Evolutionary conservation across 2,113 vertebrate genomes (phyloP).

Genomic region (Regulus satrapa): DNA sequence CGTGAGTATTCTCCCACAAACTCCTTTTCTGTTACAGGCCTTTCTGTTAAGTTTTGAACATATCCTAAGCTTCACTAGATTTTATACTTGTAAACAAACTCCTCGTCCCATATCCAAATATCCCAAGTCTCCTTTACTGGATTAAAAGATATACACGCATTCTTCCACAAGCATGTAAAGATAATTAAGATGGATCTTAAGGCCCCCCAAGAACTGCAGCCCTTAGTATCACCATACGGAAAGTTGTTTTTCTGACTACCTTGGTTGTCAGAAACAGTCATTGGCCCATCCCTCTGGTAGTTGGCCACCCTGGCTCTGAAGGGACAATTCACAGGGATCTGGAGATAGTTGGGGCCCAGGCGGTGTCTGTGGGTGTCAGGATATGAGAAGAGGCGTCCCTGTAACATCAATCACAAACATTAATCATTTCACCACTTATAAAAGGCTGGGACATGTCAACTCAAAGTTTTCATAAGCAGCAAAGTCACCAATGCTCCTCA

Average conservation of each 20-base stretch:
- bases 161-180: not conserved
- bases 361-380: slow-evolving; percentile 95
- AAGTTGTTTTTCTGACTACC: slow-evolving; percentile 61
- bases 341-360: slow-evolving; percentile 92
- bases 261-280: slow-evolving; percentile 92
- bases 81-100: not conserved
- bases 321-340: slow-evolving; percentile 95
- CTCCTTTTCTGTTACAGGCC: not conserved
- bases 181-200: not conserved
- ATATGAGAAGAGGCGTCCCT: slow-evolving; percentile 94
- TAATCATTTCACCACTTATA: not conserved
- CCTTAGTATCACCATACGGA: not conserved
- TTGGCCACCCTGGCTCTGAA: slow-evolving; percentile 85
- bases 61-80: not conserved
- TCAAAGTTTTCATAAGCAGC: not conserved
- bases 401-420: not conserved
- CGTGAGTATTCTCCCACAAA: not conserved
- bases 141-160: not conserved
- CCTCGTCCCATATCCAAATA: not conserved
- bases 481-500: not conserved
- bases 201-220: not conserved
- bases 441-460: not conserved
- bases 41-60: not conserved
- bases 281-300: slow-evolving; percentile 94
- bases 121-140: not conserved